Evolutionary conservation across 2,113 vertebrate species (phyloP).

Genomic region (Glareola pratincola): DNA sequence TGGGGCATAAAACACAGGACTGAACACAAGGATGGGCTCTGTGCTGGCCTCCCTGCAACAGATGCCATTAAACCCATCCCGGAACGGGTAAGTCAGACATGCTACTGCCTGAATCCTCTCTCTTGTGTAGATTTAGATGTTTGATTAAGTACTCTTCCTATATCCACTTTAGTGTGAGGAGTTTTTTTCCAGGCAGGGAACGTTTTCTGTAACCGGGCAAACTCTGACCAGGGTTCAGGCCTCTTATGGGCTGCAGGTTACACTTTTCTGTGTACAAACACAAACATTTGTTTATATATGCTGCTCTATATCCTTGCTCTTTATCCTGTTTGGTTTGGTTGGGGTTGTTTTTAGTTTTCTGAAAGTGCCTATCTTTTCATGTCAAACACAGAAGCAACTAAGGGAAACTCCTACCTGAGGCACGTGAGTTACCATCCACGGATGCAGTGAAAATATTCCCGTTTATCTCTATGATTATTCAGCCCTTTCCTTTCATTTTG

Average conservation of each 20-base stretch:
- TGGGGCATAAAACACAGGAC: background rate
- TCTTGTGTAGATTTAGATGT: accelerated
- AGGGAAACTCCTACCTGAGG: background rate
- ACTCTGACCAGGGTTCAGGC: background rate
- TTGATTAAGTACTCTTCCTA: background rate
- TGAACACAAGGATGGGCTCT: background rate
- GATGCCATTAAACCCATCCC: background rate
- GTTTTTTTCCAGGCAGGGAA: background rate
- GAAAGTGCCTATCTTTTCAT: background rate
- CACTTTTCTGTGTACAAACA: background rate
- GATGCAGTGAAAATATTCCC: background rate
- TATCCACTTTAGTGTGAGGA: background rate
- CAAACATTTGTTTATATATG: background rate
- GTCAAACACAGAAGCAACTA: background rate
- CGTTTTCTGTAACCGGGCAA: background rate
- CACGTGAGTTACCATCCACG: background rate
- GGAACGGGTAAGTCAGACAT: background rate
- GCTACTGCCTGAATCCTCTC: background rate
- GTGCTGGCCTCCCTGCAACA: background rate
- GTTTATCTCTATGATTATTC: background rate
- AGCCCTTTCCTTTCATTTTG: background rate
- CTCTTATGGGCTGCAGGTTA: background rate
- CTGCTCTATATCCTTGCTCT: background rate
- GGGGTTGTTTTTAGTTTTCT: background rate
- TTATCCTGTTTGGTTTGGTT: background rate